Conservation (phyloP, 2,888 invertebrate species). For the Gymnocheta viridis region DNA sequence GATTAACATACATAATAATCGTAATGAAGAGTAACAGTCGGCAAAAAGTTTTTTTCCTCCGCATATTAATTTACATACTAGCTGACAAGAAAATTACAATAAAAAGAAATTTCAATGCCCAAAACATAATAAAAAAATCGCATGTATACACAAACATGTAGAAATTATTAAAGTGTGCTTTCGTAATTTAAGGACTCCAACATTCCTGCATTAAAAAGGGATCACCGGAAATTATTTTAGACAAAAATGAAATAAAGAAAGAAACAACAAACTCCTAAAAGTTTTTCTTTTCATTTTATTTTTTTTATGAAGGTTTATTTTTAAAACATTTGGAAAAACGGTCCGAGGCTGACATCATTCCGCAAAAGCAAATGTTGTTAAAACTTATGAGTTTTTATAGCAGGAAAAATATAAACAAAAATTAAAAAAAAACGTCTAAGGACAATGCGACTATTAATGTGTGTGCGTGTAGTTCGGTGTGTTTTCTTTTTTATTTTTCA, state of each 20-base stretch:
- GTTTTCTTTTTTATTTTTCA: neutral
- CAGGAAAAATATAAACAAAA: neutral
- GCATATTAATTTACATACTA: slow-evolving; percentile 24
- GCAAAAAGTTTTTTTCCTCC: neutral
- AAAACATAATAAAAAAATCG: slow-evolving; percentile 31
- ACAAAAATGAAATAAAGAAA: slow-evolving; percentile 35
- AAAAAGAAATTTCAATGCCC: slow-evolving; percentile 39
- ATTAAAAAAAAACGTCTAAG: neutral
- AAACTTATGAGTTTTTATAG: slow-evolving; percentile 11
- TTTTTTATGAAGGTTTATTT: slow-evolving; percentile 50
- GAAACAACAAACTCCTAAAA: slow-evolving; percentile 30
- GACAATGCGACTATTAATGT: neutral
- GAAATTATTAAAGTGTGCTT: slow-evolving; percentile 33
- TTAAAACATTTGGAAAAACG: slow-evolving; percentile 1
- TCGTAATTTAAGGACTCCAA: slow-evolving; percentile 55
- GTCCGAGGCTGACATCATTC: slow-evolving; percentile 19
- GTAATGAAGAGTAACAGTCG: slow-evolving; percentile 58
- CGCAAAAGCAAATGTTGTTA: neutral
- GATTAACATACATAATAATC: slow-evolving; percentile 56
- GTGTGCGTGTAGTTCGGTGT: neutral
- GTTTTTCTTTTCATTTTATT: slow-evolving; percentile 39
- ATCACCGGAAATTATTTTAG: slow-evolving; percentile 62
- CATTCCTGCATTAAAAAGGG: slow-evolving; percentile 45
- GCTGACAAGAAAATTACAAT: slow-evolving; percentile 24
- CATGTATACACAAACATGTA: neutral